A percentile compares a stretch with the other conserved stretches of the same genome.
phyloP scores from a whole-genome alignment of 2,888 invertebrate species.

The Leucoma salicis region DNA sequence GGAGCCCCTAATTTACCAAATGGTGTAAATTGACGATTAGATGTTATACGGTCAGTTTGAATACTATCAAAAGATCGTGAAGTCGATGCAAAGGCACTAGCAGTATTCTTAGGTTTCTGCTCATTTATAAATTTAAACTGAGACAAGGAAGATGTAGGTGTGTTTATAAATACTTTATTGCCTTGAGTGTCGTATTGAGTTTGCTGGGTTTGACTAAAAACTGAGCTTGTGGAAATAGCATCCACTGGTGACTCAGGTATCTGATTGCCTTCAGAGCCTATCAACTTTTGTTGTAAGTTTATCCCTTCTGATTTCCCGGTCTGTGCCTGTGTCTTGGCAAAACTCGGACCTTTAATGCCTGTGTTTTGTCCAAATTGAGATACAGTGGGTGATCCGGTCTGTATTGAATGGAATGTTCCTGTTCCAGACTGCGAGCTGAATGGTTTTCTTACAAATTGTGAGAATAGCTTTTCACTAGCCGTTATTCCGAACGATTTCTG shows the following conservation, averaged over 20 bases:
- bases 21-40: slow-evolving; percentile 13
- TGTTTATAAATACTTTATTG: slow-evolving; percentile 3
- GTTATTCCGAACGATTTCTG: not conserved
- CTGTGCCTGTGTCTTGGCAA: not conserved
- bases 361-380: slow-evolving; percentile 5
- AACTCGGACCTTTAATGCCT: slow-evolving; percentile 1
- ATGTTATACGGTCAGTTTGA: slow-evolving; percentile 13
- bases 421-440: not conserved
- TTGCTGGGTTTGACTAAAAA: slow-evolving; percentile 3
- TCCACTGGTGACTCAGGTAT: slow-evolving; percentile 1
- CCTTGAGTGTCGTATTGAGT: not conserved
- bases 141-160: not conserved
- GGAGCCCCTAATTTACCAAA: slow-evolving; percentile 21
- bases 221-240: not conserved
- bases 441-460: too few relatives aligned
- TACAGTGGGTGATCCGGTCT: not conserved
- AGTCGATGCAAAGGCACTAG: slow-evolving; percentile 16
- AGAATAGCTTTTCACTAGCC: not conserved
- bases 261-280: slow-evolving; percentile 4
- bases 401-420: not conserved
- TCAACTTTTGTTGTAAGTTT: slow-evolving; percentile 3
- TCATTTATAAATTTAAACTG: not conserved
- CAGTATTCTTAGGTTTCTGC: slow-evolving; percentile 10
- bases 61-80: slow-evolving; percentile 8
- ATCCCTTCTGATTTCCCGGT: not conserved